phyloP scores from a whole-genome alignment of 2,113 vertebrate species.

The Perca flavescens region DNA sequence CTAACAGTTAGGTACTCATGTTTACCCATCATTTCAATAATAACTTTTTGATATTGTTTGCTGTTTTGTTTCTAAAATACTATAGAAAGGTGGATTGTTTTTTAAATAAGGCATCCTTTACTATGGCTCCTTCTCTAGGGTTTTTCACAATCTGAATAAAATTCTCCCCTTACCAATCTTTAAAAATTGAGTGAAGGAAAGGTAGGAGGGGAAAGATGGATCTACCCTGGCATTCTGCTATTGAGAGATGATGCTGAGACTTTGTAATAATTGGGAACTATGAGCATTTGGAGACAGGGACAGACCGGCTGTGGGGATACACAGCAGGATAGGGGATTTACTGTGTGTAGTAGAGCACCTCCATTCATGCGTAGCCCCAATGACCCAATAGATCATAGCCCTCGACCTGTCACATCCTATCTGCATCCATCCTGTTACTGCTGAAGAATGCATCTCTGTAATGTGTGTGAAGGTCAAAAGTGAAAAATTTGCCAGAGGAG shows the following conservation, averaged over 20 bases:
- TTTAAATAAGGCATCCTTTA: not conserved
- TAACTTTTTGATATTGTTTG: not conserved
- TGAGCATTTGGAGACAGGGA: slow-evolving; percentile 42
- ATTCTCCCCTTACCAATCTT: slow-evolving; percentile 3
- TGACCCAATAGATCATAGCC: slow-evolving; percentile 74
- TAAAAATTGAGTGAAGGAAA: slow-evolving; percentile 13
- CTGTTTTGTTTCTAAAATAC: not conserved
- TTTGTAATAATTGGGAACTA: slow-evolving; percentile 36
- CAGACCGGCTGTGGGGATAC: slow-evolving; percentile 44
- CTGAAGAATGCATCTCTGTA: slow-evolving; percentile 57
- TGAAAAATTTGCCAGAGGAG: slow-evolving; percentile 46
- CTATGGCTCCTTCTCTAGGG: not conserved
- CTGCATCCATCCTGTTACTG: slow-evolving; percentile 67
- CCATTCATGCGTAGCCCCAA: slow-evolving; percentile 69
- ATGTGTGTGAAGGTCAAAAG: slow-evolving; percentile 36
- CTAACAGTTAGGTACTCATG: not conserved
- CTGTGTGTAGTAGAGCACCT: slow-evolving; percentile 54
- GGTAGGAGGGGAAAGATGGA: slow-evolving; percentile 7
- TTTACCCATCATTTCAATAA: not conserved
- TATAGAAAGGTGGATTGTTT: not conserved
- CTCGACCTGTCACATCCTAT: slow-evolving; percentile 56
- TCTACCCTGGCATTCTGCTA: slow-evolving; percentile 4
- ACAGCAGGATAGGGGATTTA: slow-evolving; percentile 57
- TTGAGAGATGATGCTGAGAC: slow-evolving; percentile 26
- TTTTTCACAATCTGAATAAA: slow-evolving; percentile 23